Conservation (phyloP, 2,113 vertebrate genomes). For the Uria lomvia region DNA sequence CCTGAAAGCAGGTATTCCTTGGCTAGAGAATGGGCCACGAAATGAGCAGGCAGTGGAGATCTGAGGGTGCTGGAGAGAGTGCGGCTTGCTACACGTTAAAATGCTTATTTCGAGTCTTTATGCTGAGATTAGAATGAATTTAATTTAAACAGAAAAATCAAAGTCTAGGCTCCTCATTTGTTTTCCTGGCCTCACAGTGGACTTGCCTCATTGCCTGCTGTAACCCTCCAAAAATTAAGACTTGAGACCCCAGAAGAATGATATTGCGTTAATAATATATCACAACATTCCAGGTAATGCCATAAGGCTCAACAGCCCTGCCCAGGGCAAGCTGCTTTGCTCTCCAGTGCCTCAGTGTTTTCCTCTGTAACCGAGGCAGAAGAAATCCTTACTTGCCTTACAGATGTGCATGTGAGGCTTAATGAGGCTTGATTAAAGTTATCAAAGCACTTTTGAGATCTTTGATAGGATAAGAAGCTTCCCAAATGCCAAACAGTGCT, state of each 20-base stretch:
- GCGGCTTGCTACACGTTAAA: neutral
- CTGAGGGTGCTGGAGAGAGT: neutral
- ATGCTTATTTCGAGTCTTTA: neutral
- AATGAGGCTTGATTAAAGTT: neutral
- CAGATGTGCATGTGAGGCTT: neutral
- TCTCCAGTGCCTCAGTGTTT: neutral
- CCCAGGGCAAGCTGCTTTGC: neutral
- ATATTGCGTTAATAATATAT: neutral
- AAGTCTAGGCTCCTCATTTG: neutral
- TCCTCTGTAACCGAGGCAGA: neutral
- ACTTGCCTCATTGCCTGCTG: neutral
- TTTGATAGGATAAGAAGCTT: neutral
- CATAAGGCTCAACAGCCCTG: neutral
- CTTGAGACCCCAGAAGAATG: neutral
- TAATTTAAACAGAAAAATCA: neutral
- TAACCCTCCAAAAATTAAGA: neutral
- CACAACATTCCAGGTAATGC: neutral
- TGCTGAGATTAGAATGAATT: neutral
- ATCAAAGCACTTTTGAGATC: neutral
- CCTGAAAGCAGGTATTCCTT: neutral
- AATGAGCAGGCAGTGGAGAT: neutral
- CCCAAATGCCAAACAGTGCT: neutral
- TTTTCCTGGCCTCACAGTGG: neutral
- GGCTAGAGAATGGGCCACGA: neutral
- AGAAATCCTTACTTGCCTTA: neutral